phyloP scores from a whole-genome alignment of 1,140 invertebrate species.

The Drosophila malerkotliana region DNA sequence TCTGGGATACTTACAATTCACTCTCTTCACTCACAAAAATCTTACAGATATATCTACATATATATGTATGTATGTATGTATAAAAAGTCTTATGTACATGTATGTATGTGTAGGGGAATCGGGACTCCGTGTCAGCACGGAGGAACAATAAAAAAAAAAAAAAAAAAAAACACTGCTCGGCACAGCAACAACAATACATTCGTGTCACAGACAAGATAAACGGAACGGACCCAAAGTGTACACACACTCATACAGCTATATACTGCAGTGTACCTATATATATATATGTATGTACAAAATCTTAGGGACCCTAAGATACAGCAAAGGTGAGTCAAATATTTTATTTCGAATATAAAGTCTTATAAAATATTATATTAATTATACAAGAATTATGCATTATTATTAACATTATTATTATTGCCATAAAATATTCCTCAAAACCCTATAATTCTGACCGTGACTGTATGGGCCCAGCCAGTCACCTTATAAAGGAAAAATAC shows the following conservation, averaged over 20 bases:
- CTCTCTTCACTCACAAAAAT: slow-evolving; percentile 5
- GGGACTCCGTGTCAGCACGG: slow-evolving; percentile 73
- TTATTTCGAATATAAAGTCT: neutral
- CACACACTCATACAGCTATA: neutral
- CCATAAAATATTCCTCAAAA: no score
- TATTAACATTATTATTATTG: no score
- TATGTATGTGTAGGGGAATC: slow-evolving; percentile 10
- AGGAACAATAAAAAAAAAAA: slow-evolving; percentile 56
- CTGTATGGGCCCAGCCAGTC: slow-evolving; percentile 17
- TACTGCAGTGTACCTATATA: no score
- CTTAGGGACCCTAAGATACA: neutral
- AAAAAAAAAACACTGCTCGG: slow-evolving; percentile 43
- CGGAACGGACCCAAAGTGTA: slow-evolving; percentile 48
- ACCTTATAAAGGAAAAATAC: slow-evolving; percentile 63
- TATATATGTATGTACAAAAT: neutral
- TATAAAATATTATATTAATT: no score
- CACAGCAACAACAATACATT: slow-evolving; percentile 54
- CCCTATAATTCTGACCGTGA: neutral
- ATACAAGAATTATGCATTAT: no score
- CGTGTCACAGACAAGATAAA: slow-evolving; percentile 58
- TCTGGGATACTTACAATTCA: slow-evolving; percentile 58
- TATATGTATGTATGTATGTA: slow-evolving; percentile 7
- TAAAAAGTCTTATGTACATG: no score
- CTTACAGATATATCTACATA: slow-evolving; percentile 2
- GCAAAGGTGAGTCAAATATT: neutral